Evolutionary conservation across 2,888 invertebrate species (phyloP), one percentile per base, ranked within the genome.

Genomic region (Carabus problematicus): DNA sequence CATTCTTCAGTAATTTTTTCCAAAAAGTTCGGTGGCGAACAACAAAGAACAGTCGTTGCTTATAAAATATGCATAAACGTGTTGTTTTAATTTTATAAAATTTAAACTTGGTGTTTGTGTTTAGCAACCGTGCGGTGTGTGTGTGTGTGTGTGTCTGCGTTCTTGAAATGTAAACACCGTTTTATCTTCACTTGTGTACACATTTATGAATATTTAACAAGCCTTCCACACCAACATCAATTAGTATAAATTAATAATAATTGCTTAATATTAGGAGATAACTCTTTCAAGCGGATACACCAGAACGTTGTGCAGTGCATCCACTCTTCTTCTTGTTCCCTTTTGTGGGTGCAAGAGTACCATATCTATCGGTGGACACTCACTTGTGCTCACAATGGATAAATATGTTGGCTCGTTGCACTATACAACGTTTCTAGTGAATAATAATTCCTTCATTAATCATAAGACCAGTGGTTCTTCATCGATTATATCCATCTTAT

Each of bases 101-200:
- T 67, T 67, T 52, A 67, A 67, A 67, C 52, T 67, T 67, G 54
- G 49, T 67, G 67, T 67, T 67, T 67, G 67, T 60, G 67, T 67
- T 67, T 43, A 56, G 56, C 56, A 19, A n/a, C 39, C n/a, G 45
- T 39, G 12, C 56, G 29, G 39, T 56, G 9, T 9, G 64, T 19
- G 42, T 42, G 42, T 8, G 42, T 8, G n/a, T n/a, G n/a, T 59
- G 52, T 59, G 58, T 58, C 58, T 60, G 60, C 67, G 67, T 67
- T 67, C 59, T 60, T 60, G 60, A 67, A 67, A 67, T 67, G 67
- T 67, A 67, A 67, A 67, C 67, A 67, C 11, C 60, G 67, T 60
- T 67, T 67, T 67, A 67, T 67, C 67, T 67, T 67, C 67, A 67
- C 67, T 67, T 67, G 67, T 67, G 67, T 67, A 67, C 42, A 67